Conservation (phyloP, 2,888 invertebrate genomes). For the Drosophila formosana region DNA sequence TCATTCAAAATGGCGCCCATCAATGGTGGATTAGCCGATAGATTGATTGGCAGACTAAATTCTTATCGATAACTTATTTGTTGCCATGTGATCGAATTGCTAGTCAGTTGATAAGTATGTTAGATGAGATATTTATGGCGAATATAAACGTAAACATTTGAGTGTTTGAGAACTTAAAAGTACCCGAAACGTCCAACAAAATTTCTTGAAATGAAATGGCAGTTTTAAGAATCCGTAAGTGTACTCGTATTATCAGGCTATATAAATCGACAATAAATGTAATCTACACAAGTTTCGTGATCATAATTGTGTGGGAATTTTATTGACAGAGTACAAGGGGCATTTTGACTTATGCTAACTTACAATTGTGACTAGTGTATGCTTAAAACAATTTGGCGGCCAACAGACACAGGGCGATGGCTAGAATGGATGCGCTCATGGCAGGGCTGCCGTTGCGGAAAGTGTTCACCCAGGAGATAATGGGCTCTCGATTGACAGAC, state of each 20-base stretch:
- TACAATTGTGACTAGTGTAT: constrained; percentile 26
- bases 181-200: constrained; percentile 23
- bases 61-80: constrained; percentile 38
- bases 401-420: constrained; percentile 52
- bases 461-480: constrained; percentile 72
- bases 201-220: constrained; percentile 2
- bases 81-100: constrained; percentile 41
- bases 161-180: constrained; percentile 2
- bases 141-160: constrained; percentile 12
- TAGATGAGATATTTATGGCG: constrained; percentile 40
- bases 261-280: constrained; percentile 16
- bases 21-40: constrained; percentile 38
- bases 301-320: constrained; percentile 26
- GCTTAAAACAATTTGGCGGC: constrained; percentile 59
- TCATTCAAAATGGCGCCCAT: constrained; percentile 37
- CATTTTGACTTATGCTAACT: constrained; percentile 40
- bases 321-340: constrained; percentile 27
- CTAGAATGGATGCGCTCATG: constrained; percentile 53
- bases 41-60: not conserved
- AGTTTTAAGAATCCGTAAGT: constrained; percentile 3
- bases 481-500: constrained; percentile 71
- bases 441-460: constrained; percentile 58
- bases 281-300: constrained; percentile 6
- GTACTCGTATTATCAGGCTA: constrained; percentile 14
- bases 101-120: constrained; percentile 34